Base-by-base conservation (phyloP, 2,888 invertebrate species). In the Leptopilina myrica region DNA sequence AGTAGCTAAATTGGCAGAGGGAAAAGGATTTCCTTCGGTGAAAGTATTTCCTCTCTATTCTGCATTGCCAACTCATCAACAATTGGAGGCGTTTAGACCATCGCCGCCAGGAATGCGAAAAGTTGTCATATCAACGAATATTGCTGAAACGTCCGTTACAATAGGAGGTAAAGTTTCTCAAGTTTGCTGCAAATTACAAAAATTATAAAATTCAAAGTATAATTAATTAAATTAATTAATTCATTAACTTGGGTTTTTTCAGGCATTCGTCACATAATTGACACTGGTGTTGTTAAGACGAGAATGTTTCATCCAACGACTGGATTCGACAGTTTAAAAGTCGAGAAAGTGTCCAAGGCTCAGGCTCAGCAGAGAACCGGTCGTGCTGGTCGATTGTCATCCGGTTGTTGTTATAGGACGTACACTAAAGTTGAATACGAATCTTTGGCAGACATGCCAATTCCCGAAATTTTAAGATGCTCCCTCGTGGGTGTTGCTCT, bases 101-200 rank as follows among this genome's bases (percentile, higher is more conserved):
- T 93, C 95, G 1, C 95, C 96, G 3, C 92, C 94, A 5, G 96
- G 95, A 80, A 95, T 95, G 20, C 93, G 99, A 77, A 99, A 99
- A 93, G 95, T 99, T 40, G 95, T 99, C 46, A 93, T 99, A 75
- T 96, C 98, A 7, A 99, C 99, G 49, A 99, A 99, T 91, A 97
- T 99, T 83, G 99, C 99, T 0, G 99, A 99, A 93, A 98, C 99
- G 0, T 99, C 99, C 3, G 95, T 99, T 46, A 99, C 99, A 0
- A 99, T 99, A 86, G 96, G 96, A 78, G 95, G 95, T 91, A 69
- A 40, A 67, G 66, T 49, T 66, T 67, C 46, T 33, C 8, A 43
- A 7, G 43, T 43, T 43, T 43, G 7, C 43, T 20, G 0, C 20
- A 20, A 20, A 20, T 20, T 20, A 20, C 1, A 20, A 20, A 20